Base-by-base conservation (phyloP, 2,888 invertebrate genomes). In the Tenodera sinensis region DNA sequence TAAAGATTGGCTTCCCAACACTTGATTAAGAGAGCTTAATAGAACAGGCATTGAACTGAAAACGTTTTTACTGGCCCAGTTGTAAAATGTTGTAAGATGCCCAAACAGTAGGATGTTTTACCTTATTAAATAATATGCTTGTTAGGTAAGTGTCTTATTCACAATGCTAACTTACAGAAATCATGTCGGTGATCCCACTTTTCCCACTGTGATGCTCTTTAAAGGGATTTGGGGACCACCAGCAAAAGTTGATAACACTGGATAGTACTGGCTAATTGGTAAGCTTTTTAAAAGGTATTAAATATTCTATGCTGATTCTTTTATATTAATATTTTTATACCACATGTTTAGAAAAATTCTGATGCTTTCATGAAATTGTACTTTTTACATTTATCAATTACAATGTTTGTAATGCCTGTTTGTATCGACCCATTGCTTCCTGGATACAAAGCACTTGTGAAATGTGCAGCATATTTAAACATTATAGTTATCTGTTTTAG, bases 151-250 rank as follows among this genome's bases (percentile, higher is more conserved):
- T 83, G 87, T 87, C 82, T 87, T 87, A 86, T 71, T 85, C 71
- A 85, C 54, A 20, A 71, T 71, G 54, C 20, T 85, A 85, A 71
- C 86, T 71, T 86, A 83, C 30, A 27, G 34, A 83, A 87, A 42
- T 20, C 54, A 42, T n/a, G 83, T n/a, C 30, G 34, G 87, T 34
- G 82, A 82, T 87, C 30, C 30, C 34, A 82, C 30, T 82, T 81
- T 87, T 87, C 87, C 82, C 87, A 87, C 87, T 87, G 87, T 83
- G 83, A 87, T 87, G 83, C 34, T 34, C 82, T 87, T 83, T 87
- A 82, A 54, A 30, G 87, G 87, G 87, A 82, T 83, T 81, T 34
- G 87, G 34, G 87, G 87, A 82, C 81, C 82, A 34, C 82, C 34
- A 82, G 12, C 42, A n/a, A 25, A 71, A 25, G 87, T 9, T 83